Evolutionary conservation across 2,888 invertebrate genomes (phyloP), one percentile per base, ranked within the genome.

Genomic region (Hemistola chrysoprasaria): DNA sequence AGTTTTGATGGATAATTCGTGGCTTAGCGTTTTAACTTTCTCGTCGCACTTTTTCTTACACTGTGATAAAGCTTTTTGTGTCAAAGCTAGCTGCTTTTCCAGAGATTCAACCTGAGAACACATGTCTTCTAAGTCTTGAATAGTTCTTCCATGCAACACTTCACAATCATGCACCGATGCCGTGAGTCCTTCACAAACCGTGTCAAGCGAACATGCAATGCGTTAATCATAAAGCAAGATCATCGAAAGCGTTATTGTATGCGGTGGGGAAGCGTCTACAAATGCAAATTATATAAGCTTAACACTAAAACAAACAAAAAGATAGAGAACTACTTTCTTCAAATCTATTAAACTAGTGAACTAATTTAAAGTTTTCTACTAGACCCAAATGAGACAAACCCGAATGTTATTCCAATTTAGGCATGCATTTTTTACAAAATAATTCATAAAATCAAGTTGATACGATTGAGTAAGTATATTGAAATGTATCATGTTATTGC

Each of bases 61-160:
- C 49, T 88, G 84, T n/a, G 84, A 82, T 53, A 93, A 71, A 41
- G 91, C 88, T 55, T 85, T 77, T 40, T 90, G 88, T 40, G 92
- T 80, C 47, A 91, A 80, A 37, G 82, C 65, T 53, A 92, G 77
- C 78, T 90, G 90, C 59, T 88, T 82, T 70, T 91, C 92, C 61
- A 92, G 76, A 55, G 90, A 91, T 72, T 90, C 90, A 16, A 90
- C 90, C 90, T 90, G 87, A 73, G 86, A 82, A 88, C 76, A 86
- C 78, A 85, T 58, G 61, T 74, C 79, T 80, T 73, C 84, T 84
- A 84, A 83, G 55, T 69, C 74, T 67, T 66, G 65, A 29, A 39
- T 43, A 35, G 55, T 47, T 42, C 56, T 62, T 74, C 72, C 81
- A 78, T 81, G 81, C 82, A 76, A 79, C 79, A 78, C 46, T 29